Percentiles rank a stretch among this genome's conserved stretches.
phyloP scores from a whole-genome alignment of 2,113 vertebrate genomes.

The Rostratula benghalensis region DNA sequence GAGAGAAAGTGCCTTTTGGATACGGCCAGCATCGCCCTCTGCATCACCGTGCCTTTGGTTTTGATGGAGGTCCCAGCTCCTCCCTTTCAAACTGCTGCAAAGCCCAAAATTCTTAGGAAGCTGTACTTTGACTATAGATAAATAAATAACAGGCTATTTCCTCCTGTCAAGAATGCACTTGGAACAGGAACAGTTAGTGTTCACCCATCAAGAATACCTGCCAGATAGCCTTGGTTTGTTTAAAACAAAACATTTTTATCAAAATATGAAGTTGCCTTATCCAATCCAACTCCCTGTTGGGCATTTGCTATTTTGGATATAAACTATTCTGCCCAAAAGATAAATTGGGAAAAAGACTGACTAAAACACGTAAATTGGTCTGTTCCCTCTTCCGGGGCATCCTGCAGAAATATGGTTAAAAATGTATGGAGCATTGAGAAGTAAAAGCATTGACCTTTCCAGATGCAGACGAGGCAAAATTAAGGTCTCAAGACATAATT shows the following conservation, averaged over 20 bases:
- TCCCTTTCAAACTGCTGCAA: neutral
- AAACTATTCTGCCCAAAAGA: neutral
- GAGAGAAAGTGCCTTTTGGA: neutral
- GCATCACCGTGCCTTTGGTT: neutral
- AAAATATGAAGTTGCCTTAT: neutral
- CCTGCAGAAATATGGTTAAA: neutral
- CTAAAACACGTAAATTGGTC: neutral
- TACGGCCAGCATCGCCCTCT: neutral
- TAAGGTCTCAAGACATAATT: neutral
- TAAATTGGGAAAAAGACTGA: neutral
- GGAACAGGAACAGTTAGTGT: neutral
- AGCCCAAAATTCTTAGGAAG: neutral
- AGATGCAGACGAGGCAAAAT: neutral
- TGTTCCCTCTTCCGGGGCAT: neutral
- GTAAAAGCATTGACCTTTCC: neutral
- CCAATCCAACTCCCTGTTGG: neutral
- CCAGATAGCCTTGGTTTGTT: neutral
- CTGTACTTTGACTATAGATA: neutral
- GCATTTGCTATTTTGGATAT: no score
- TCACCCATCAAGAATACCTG: neutral
- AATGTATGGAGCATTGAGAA: neutral
- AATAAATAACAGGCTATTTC: slow-evolving; percentile 10
- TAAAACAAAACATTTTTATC: neutral
- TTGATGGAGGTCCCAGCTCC: neutral
- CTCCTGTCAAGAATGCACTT: neutral